A percentile compares a stretch with the other conserved stretches of the same genome.
Conservation (phyloP, 1,140 invertebrate genomes). For the Berghia stephanieae region DNA sequence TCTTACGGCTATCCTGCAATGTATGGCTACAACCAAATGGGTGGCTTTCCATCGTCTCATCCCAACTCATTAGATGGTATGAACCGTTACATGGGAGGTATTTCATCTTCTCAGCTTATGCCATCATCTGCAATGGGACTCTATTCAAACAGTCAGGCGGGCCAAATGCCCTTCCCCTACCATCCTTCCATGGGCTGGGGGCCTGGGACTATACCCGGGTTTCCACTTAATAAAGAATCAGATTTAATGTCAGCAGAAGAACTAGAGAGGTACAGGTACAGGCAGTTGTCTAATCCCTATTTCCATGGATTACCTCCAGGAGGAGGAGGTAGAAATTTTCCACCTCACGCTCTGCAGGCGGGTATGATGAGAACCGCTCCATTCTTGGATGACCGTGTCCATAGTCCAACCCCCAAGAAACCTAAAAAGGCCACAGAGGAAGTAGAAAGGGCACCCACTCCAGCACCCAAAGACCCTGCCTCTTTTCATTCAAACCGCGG, state of each 20-base stretch:
- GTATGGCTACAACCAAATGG: constrained; percentile 32
- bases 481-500: constrained; percentile 35
- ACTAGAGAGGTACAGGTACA: constrained; percentile 24
- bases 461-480: constrained; percentile 26
- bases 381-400: constrained; percentile 25
- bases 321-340: constrained; percentile 17
- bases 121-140: constrained; percentile 30
- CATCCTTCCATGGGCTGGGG: constrained; percentile 31
- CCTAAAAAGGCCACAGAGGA: constrained; percentile 29
- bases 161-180: constrained; percentile 29
- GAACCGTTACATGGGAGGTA: constrained; percentile 33
- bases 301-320: constrained; percentile 22
- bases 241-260: constrained; percentile 26
- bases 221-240: constrained; percentile 20
- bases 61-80: constrained; percentile 27
- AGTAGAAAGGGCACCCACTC: constrained; percentile 26
- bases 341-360: constrained; percentile 20
- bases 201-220: constrained; percentile 22
- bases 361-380: constrained; percentile 24
- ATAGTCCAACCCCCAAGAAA: constrained; percentile 29
- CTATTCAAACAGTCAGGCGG: constrained; percentile 24
- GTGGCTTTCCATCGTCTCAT: constrained; percentile 25
- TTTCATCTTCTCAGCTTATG: constrained; percentile 28
- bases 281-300: constrained; percentile 28
- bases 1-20: constrained; percentile 31